Conservation (phyloP, 2,113 vertebrate genomes). For the Delphinus delphis region DNA sequence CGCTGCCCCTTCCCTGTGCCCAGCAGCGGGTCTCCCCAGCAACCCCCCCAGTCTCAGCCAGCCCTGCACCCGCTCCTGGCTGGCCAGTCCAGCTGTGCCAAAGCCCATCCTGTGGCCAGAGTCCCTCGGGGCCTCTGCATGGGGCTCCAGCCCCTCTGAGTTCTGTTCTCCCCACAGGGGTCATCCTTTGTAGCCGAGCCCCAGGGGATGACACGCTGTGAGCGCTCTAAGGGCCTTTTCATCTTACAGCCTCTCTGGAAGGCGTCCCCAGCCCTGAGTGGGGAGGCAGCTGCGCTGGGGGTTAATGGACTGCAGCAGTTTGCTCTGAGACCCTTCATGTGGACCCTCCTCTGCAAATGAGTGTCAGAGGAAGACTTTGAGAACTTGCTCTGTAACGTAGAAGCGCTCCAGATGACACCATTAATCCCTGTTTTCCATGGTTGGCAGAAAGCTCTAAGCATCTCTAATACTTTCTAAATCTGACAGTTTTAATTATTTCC, state of each 20-base stretch:
- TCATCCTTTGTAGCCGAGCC: neutral
- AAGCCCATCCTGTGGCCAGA: accelerated
- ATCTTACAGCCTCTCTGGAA: neutral
- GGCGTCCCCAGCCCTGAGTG: accelerated
- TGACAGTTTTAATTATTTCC: conserved; percentile 74
- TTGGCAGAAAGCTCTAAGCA: conserved; percentile 62
- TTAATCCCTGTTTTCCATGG: conserved; percentile 58
- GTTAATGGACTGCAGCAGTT: neutral
- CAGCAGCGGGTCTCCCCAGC: accelerated
- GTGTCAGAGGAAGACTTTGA: neutral
- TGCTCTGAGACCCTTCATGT: neutral
- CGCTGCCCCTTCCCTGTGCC: accelerated
- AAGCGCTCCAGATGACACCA: neutral
- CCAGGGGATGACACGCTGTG: accelerated
- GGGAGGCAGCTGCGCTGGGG: neutral
- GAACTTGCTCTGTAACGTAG: neutral
- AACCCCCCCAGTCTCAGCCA: accelerated
- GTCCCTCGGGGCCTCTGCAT: neutral
- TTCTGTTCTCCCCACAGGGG: accelerated
- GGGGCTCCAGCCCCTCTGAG: neutral
- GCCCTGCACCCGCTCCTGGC: accelerated
- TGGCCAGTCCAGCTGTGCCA: neutral
- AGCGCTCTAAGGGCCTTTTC: neutral
- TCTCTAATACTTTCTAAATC: conserved; percentile 48
- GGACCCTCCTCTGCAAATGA: neutral